phyloP scores from a whole-genome alignment of 2,797 vertebrate genomes.

The Squalus acanthias region DNA sequence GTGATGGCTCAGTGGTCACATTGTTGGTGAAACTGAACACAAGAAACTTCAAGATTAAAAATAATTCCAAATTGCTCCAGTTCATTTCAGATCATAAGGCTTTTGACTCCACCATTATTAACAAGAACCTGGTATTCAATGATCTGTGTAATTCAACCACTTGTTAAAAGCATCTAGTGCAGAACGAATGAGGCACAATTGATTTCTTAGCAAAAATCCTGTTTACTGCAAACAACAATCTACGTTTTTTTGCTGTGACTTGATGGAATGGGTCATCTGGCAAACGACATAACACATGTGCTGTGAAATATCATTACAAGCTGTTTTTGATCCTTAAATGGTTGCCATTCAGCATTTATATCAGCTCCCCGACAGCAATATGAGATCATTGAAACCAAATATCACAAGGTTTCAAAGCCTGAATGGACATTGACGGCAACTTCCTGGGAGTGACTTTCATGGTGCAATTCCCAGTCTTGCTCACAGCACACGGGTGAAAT shows the following conservation, averaged over 20 bases:
- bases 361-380: background rate
- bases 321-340: background rate
- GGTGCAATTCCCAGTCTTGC: background rate
- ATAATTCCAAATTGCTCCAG: background rate
- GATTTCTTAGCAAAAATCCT: constrained; percentile 15
- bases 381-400: constrained; percentile 2
- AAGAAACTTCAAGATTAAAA: background rate
- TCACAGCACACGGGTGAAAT: background rate
- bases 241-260: background rate
- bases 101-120: background rate
- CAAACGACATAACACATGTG: background rate
- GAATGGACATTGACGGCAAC: background rate
- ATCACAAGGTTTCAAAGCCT: background rate
- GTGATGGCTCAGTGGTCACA: background rate
- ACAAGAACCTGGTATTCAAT: background rate
- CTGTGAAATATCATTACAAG: background rate
- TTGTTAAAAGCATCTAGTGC: background rate
- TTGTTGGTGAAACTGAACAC: background rate
- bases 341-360: constrained; percentile 25
- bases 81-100: background rate
- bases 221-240: background rate
- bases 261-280: background rate
- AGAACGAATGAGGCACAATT: background rate
- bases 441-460: background rate
- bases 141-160: background rate